Conservation (phyloP, 92 coral and sea anemone genomes). For the Paragorgia papillata region DNA sequence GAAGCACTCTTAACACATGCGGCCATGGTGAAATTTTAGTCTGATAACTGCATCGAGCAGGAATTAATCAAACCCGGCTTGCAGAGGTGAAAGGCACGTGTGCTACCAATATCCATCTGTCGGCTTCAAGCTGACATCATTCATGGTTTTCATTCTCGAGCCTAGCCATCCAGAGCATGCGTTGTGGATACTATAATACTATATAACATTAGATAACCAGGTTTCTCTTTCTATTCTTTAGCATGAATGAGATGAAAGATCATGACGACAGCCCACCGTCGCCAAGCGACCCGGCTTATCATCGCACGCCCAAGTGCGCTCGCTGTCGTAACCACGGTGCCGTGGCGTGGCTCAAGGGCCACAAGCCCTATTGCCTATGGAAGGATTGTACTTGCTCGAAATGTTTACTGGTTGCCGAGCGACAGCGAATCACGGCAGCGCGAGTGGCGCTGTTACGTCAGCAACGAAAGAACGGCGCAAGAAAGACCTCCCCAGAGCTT, state of each 20-base stretch:
- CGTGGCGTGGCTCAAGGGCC: conserved; percentile 94
- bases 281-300: conserved; percentile 93
- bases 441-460: conserved; percentile 93
- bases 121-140: no score
- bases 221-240: no score
- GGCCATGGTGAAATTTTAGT: no score
- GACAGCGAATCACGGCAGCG: conserved; percentile 97
- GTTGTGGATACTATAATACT: no score
- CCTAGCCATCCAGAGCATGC: no score
- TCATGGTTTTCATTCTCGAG: no score
- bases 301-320: conserved; percentile 97
- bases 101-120: no score
- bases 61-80: no score
- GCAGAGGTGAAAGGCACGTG: no score
- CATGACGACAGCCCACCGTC: conserved; percentile 69
- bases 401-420: conserved; percentile 93
- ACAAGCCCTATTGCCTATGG: conserved; percentile 94
- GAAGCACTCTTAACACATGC: no score
- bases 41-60: no score
- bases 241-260: conserved; percentile 92
- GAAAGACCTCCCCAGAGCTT: conserved; percentile 32
- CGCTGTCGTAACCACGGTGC: conserved; percentile 99
- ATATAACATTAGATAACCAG: no score
- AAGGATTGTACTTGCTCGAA: conserved; percentile 96
- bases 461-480: conserved; percentile 86